These are phyloP conservation scores for Danionella dracula DNA, from an alignment of 2,797 vertebrate genomes.

Conservation along the genomic window DNA sequence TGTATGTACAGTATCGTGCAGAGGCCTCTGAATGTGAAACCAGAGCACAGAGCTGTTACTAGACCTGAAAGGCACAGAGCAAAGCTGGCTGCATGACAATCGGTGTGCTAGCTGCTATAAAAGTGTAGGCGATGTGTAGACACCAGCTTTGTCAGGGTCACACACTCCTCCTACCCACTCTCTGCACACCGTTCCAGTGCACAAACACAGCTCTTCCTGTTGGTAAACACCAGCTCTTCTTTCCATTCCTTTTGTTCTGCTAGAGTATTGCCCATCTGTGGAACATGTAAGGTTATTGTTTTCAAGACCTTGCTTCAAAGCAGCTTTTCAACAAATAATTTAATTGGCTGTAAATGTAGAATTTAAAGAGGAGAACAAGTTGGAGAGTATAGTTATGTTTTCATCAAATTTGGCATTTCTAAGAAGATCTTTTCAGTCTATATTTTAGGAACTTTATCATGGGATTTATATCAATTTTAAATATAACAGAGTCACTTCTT, in stretches of 20 bases:
- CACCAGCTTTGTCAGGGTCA: conserved; percentile 50
- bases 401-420: no score
- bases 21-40: background rate
- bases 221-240: conserved; percentile 43
- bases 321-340: no score
- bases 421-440: no score
- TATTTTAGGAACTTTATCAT: no score
- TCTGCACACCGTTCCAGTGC: conserved; percentile 43
- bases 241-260: conserved; percentile 25
- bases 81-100: conserved; percentile 36
- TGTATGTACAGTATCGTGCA: background rate
- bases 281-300: background rate
- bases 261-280: background rate
- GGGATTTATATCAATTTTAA: no score
- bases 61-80: conserved; percentile 25
- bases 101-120: conserved; percentile 43
- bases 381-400: no score
- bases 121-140: conserved; percentile 43
- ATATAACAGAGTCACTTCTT: no score
- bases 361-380: no score
- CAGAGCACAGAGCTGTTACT: background rate
- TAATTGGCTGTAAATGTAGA: no score
- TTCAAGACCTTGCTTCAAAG: no score
- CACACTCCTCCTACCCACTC: conserved; percentile 45
- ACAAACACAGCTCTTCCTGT: conserved; percentile 47